Percentiles rank a stretch among this genome's conserved stretches.
Conservation (phyloP, 2,797 vertebrate genomes). For the Eleutherodactylus coqui region DNA sequence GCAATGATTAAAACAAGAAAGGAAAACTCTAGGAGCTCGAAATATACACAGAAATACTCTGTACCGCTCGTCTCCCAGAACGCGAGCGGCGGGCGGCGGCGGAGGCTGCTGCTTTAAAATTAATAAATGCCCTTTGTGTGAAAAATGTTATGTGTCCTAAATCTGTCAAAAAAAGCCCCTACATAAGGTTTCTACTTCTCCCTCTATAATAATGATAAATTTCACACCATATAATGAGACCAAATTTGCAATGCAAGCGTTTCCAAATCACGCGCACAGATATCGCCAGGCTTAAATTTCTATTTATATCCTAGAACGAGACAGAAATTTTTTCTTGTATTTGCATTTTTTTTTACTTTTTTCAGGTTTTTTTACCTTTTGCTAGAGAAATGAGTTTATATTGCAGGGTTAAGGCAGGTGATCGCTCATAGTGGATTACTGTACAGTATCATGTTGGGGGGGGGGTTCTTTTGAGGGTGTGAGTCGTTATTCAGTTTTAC, state of each 20-base stretch:
- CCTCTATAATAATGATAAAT: slow-evolving; percentile 63
- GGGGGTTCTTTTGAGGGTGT: too few species aligned
- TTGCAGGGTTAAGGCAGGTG: slow-evolving; percentile 8
- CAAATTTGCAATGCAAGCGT: slow-evolving; percentile 62
- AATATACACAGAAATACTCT: slow-evolving; percentile 28
- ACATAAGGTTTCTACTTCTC: slow-evolving; percentile 51
- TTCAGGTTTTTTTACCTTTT: slow-evolving; percentile 36
- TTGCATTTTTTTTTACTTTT: not conserved
- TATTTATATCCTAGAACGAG: slow-evolving; percentile 56
- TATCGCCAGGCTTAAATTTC: slow-evolving; percentile 53
- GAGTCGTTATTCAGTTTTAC: too few species aligned
- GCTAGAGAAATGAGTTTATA: slow-evolving; percentile 38
- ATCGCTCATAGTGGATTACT: slow-evolving; percentile 32
- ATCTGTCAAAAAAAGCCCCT: slow-evolving; percentile 62
- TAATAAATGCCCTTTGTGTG: slow-evolving; percentile 64
- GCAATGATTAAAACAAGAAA: slow-evolving; percentile 31
- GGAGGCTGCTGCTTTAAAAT: slow-evolving; percentile 58
- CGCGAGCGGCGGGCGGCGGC: slow-evolving; percentile 43
- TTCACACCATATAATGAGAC: slow-evolving; percentile 63
- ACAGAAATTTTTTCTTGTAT: slow-evolving; percentile 34
- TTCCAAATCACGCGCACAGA: slow-evolving; percentile 52
- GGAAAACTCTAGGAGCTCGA: slow-evolving; percentile 11
- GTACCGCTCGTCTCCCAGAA: slow-evolving; percentile 37
- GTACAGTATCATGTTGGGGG: too few species aligned
- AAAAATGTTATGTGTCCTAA: slow-evolving; percentile 64